Base-by-base conservation (phyloP, 1,140 invertebrate species). In the Anastrepha obliqua region DNA sequence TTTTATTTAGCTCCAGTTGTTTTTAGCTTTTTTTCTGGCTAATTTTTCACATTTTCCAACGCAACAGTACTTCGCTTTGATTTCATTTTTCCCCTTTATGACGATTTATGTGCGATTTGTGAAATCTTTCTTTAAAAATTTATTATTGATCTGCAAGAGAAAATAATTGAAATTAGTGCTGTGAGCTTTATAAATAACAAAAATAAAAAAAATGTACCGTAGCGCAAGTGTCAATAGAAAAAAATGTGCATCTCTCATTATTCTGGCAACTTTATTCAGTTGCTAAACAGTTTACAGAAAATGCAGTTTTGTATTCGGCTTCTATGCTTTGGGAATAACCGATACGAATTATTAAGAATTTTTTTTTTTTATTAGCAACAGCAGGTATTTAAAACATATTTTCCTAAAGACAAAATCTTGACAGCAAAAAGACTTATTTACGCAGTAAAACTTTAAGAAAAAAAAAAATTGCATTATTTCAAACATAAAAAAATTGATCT, bases 101-200 rank as follows among this genome's bases (percentile, higher is more conserved):
- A 55, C 44, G 74, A 2, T 81, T 55, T 81, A 15, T 81, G 44
- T 81, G 74, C 47, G 51, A 55, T 55, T 55, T 55, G 51, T 55
- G 51, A 55, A 2, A 6, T n/a, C 74, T 81, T 29, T 29, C 44
- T 17, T 51, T 55, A 81, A n/a, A 55, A 51, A 81, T 58, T 51
- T 8, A 55, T 29, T 81, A 81, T 8, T 81, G 15, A 81, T 81
- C 74, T 81, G 74, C n/a, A 81, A 81, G 47, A 55, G 2, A 81
- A 47, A 81, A 51, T 9, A 81, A 55, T 55, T 78, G 9, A n/a
- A 74, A 74, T 74, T 74, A 74, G 44, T 74, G n/a, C 0, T 29
- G 11, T 8, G 17, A 7, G 6, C 0, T 65, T 65, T 29, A 29
- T 29, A 29, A 29, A 29, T 29, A 29, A 29, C 29, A 64, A 20